Evolutionary conservation across 2,888 invertebrate genomes (phyloP).

Genomic region (Podotricha telesiphe): DNA sequence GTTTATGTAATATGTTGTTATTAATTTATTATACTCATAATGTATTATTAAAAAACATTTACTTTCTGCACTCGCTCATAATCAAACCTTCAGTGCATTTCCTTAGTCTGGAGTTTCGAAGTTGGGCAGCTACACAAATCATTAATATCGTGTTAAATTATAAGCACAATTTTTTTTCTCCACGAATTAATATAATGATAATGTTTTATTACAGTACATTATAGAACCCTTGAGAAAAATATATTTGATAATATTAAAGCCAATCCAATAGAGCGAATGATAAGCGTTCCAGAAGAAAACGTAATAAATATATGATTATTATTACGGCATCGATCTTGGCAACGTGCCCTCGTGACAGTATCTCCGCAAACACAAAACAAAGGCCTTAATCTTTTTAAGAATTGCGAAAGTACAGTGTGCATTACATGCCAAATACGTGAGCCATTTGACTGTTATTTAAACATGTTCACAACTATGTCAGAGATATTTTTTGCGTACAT

Average conservation of each 20-base stretch:
- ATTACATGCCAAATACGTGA: slow-evolving; percentile 30
- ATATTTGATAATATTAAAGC: neutral
- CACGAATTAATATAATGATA: neutral
- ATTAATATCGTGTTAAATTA: too few species aligned
- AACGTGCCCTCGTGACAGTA: slow-evolving; percentile 14
- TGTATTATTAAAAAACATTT: too few species aligned
- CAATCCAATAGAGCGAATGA: slow-evolving; percentile 11
- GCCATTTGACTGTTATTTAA: slow-evolving; percentile 14
- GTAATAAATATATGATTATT: neutral
- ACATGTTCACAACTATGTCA: slow-evolving; percentile 54
- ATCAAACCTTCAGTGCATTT: too few species aligned
- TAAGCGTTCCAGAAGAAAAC: slow-evolving; percentile 4
- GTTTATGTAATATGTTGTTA: too few species aligned
- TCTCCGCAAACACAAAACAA: slow-evolving; percentile 32
- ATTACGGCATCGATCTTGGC: neutral
- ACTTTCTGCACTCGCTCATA: too few species aligned
- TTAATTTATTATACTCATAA: too few species aligned
- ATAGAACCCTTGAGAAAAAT: neutral
- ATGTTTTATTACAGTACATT: neutral
- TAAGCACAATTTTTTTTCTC: neutral
- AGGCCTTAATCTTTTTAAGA: slow-evolving; percentile 24
- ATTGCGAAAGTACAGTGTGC: slow-evolving; percentile 23
- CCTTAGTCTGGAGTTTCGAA: too few species aligned
- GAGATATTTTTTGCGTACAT: slow-evolving; percentile 62
- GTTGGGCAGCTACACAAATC: too few species aligned